Percentiles rank a stretch among this genome's conserved stretches.
Conservation (phyloP, 2,797 vertebrate species). For the Anisognathus igniventris region DNA sequence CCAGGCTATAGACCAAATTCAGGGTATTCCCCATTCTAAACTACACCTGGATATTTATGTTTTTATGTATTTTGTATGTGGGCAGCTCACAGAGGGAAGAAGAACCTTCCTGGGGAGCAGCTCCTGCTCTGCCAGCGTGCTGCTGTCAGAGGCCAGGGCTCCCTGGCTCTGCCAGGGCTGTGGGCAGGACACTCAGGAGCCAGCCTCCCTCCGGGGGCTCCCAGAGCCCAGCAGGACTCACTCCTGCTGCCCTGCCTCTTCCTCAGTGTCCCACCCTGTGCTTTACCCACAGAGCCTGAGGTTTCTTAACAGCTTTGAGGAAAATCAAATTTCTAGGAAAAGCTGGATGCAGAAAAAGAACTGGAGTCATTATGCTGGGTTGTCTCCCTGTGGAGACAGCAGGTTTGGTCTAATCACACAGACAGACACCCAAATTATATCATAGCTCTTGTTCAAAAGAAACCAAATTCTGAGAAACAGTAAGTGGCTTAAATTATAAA, state of each 20-base stretch:
- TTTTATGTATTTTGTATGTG: background rate
- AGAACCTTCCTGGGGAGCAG: accelerated
- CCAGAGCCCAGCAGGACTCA: background rate
- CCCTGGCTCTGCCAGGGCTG: no score
- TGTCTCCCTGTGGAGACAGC: background rate
- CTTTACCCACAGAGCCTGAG: background rate
- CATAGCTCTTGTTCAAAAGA: background rate
- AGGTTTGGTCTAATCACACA: background rate
- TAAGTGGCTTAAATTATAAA: background rate
- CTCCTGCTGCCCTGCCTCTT: background rate
- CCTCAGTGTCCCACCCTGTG: accelerated
- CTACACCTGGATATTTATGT: accelerated
- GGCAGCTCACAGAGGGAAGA: background rate
- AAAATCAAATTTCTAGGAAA: background rate
- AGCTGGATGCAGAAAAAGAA: background rate
- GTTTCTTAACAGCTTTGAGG: background rate
- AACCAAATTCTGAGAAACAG: background rate
- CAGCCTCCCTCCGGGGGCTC: accelerated
- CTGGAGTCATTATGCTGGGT: accelerated
- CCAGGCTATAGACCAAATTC: accelerated
- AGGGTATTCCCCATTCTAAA: accelerated
- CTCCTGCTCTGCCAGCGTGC: accelerated
- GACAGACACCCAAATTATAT: background rate
- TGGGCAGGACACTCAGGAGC: accelerated
- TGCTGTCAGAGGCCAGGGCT: no score